Evolutionary conservation across 2,113 vertebrate genomes (phyloP), one percentile per base, ranked within the genome.

Genomic region (Pungitius pungitius): DNA sequence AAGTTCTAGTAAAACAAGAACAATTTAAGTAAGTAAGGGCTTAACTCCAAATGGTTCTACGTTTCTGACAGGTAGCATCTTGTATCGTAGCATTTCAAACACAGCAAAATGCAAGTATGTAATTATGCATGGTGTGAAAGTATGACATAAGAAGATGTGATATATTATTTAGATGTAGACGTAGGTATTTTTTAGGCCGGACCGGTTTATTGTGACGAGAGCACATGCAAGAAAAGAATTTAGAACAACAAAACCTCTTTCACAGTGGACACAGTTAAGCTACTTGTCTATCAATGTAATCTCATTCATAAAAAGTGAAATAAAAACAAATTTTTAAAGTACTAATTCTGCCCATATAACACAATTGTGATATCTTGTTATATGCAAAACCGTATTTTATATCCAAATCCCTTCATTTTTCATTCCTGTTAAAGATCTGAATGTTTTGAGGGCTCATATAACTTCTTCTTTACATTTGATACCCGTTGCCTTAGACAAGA

Each of bases 181-280:
- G 17, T 18, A 5, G 42, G 49, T 65, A 27, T 27, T 37, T 37
- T 24, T 45, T 0, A 67, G 12, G 56, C 49, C 33, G 27, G 9
- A 15, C 2, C 45, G 13, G 51, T 64, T 26, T 27, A 67, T 69
- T 39, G 6, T 59, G 40, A 65, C 27, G 43, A 27, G 24, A 22
- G 37, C 4, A 30, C 33, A 76, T 54, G 63, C 55, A 58, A 27
- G 39, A 39, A 37, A 66, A 24, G 18, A 60, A 64, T 18, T 47
- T 30, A 60, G 26, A 61, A 24, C 51, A n/a, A 39, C 6, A 27
- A 11, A 7, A 5, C 26, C 33, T 26, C 8, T 42, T 27, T 55
- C 13, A 26, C 35, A n/a, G 37, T 26, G 9, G 13, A 55, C 49
- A 20, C 49, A 30, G 11, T 18, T 7, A 49, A 39, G 8, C 18